Conservation (phyloP, 2,113 vertebrate genomes). For the Gadus macrocephalus region DNA sequence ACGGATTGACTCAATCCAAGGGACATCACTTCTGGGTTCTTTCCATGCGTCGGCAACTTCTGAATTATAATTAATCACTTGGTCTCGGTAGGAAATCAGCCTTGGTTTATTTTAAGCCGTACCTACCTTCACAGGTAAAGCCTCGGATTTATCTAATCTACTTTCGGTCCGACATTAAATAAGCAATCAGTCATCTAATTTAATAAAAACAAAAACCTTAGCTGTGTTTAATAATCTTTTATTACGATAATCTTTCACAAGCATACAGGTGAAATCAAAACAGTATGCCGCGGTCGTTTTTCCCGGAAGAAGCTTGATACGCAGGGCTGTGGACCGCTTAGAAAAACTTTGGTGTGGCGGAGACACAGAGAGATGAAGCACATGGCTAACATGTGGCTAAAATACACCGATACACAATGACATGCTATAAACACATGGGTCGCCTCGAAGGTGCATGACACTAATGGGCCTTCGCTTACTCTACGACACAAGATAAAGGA, state of each 20-base stretch:
- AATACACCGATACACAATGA: conserved; percentile 56
- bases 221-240: conserved; percentile 65
- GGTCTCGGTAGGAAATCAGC: no score
- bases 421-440: conserved; percentile 67
- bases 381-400: not conserved
- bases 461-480: conserved; percentile 31
- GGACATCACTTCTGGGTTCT: no score
- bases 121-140: no score
- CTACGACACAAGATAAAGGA: conserved; percentile 48
- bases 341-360: conserved; percentile 68
- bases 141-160: no score
- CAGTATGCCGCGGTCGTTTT: conserved; percentile 38
- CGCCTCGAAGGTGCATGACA: conserved; percentile 34
- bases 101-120: no score
- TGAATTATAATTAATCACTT: no score
- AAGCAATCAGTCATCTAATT: no score
- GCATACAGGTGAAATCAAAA: conserved; percentile 57
- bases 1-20: no score
- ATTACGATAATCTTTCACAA: conserved; percentile 78
- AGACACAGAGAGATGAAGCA: conserved; percentile 39
- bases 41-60: no score
- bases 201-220: no score
- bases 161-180: no score
- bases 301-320: conserved; percentile 51
- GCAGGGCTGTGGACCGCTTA: conserved; percentile 38